These are phyloP conservation scores for Liodrosophila aerea DNA, from an alignment of 2,888 invertebrate genomes.

Conservation along the genomic window DNA sequence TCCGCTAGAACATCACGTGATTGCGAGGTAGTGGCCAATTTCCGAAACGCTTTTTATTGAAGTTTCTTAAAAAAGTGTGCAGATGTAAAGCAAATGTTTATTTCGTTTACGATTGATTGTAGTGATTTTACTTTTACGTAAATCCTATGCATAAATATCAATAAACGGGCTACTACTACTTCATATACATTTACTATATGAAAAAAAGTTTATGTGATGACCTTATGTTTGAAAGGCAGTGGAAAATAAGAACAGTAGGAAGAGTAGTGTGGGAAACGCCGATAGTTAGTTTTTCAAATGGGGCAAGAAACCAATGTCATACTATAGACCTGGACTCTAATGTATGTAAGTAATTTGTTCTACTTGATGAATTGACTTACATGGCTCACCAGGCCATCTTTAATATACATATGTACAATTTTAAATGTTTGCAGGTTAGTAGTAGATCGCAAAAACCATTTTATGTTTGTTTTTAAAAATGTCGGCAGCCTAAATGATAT, in stretches of 20 bases:
- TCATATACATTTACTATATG: no score
- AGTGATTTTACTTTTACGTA: background rate
- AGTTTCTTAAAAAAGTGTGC: background rate
- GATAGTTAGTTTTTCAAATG: conserved; percentile 56
- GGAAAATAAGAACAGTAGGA: no score
- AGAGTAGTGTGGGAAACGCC: conserved; percentile 19
- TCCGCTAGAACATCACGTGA: conserved; percentile 75
- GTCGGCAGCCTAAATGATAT: conserved; percentile 25
- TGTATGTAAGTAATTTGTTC: no score
- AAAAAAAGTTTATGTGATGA: no score
- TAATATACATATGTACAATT: no score
- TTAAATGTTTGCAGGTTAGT: no score
- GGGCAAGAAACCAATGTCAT: conserved; percentile 24
- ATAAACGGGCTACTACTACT: conserved; percentile 38
- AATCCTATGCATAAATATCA: conserved; percentile 50
- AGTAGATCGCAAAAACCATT: conserved; percentile 21
- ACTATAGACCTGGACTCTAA: background rate
- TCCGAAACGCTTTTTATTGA: conserved; percentile 62
- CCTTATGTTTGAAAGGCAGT: no score
- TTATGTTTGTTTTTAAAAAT: conserved; percentile 1
- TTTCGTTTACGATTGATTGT: conserved; percentile 2
- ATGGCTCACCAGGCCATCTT: no score
- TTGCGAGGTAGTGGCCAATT: conserved; percentile 81
- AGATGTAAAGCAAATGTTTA: background rate
- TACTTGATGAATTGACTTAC: no score